Base-by-base conservation (phyloP, 2,888 invertebrate genomes). In the Drosophila emarginata region DNA sequence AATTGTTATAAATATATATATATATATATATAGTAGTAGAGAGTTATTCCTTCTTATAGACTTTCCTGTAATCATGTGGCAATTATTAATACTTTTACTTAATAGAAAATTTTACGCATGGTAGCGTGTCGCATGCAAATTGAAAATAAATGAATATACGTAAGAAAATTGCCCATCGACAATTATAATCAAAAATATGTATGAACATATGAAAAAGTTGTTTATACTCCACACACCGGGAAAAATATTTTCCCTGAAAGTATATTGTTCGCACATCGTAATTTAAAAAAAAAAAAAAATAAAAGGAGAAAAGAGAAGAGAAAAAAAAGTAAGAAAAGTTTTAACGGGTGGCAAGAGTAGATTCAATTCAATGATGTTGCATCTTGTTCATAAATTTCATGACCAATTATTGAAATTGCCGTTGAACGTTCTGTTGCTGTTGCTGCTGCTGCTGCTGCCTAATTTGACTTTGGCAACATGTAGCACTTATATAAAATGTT, bases 351-450 rank as follows among this genome's bases (percentile, higher is more conserved):
- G 67, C 72, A 61, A 64, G 59, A 62, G 59, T 15, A 36, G 58
- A 54, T 36, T 53, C 53, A 26, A 12, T 15, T 9, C 54, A 70
- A 85, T 82, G 83, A 73, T 67, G 77, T 75, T 45, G 9, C 45
- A 21, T 6, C 45, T 45, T 45, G 45, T 51, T 72, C 80, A 90
- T 90, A 88, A 89, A 89, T 89, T 88, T 88, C 76, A 76, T 80
- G 78, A 71, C 87, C 89, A 90, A 90, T 90, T 90, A 90, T 88
- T 76, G 79, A 84, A 88, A 89, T 87, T 83, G 80, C 85, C 12
- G 11, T 21, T 15, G 40, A 79, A 88, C 81, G 89, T 88, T 81
- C 15, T 15, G 1, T 6, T n/a, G 40, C 14, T 18, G 83, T 85
- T 87, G 77, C 74, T 36, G 59, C 12, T 21, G 40, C 12, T 18